phyloP scores from a whole-genome alignment of 1,140 invertebrate genomes.

The Macrostomum lignano region DNA sequence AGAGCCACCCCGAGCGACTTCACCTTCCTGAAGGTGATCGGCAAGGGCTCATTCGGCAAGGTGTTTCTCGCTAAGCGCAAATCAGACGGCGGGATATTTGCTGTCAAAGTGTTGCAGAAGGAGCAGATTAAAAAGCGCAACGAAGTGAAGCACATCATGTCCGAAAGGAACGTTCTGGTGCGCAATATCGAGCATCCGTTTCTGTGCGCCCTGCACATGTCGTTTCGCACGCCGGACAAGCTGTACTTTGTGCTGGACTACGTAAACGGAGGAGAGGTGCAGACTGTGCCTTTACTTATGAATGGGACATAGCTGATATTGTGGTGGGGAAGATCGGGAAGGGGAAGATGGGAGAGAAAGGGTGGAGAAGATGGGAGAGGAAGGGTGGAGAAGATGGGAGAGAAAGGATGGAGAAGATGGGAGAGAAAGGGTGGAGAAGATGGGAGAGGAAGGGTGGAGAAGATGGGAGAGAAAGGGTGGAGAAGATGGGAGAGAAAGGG shows the following conservation, averaged over 20 bases:
- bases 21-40: conserved; percentile 38
- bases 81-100: conserved; percentile 33
- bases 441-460: not conserved
- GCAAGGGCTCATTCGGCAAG: conserved; percentile 40
- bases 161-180: conserved; percentile 38
- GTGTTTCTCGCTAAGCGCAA: conserved; percentile 34
- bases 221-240: conserved; percentile 39
- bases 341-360: too few species aligned
- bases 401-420: not conserved
- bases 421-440: not conserved
- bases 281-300: too few species aligned
- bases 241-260: conserved; percentile 42
- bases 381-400: conserved; percentile 25
- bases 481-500: too few species aligned
- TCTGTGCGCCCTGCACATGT: conserved; percentile 38
- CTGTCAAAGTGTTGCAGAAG: conserved; percentile 38
- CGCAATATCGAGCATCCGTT: conserved; percentile 41
- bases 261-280: conserved; percentile 42
- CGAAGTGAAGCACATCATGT: conserved; percentile 40
- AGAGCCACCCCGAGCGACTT: conserved; percentile 36
- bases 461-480: too few species aligned
- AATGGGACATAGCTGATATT: too few species aligned
- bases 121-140: conserved; percentile 35
- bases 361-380: too few species aligned
- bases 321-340: too few species aligned